Conservation (phyloP, 2,113 vertebrate species). For the Ramphastos sulfuratus region DNA sequence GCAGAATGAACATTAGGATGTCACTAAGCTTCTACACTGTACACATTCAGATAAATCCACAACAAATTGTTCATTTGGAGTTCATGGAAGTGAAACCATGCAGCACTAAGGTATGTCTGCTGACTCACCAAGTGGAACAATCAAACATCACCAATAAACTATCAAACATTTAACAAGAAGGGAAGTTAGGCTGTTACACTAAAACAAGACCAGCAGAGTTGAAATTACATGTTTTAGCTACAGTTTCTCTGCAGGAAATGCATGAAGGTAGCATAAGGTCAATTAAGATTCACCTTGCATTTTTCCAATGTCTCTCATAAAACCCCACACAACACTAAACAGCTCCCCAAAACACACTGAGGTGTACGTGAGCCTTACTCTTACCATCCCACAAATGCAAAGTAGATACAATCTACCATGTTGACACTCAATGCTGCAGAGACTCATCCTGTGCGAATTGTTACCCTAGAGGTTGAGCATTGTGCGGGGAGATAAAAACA, state of each 20-base stretch:
- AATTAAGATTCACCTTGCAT: background rate
- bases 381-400: background rate
- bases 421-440: background rate
- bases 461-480: background rate
- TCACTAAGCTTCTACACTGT: background rate
- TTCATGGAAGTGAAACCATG: background rate
- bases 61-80: background rate
- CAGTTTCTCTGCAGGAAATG: background rate
- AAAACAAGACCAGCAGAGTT: background rate
- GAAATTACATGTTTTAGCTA: background rate
- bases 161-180: background rate
- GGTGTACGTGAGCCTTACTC: accelerated
- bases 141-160: background rate
- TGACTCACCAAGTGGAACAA: background rate
- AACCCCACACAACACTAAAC: background rate
- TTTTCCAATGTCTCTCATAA: background rate
- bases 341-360: background rate
- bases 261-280: background rate
- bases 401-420: background rate
- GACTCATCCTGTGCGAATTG: background rate
- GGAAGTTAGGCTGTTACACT: background rate
- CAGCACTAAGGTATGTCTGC: background rate
- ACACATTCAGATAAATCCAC: background rate
- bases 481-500: background rate
- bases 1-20: background rate